Conservation (phyloP, 2,113 vertebrate genomes). For the Paedocypris sp. region DNA sequence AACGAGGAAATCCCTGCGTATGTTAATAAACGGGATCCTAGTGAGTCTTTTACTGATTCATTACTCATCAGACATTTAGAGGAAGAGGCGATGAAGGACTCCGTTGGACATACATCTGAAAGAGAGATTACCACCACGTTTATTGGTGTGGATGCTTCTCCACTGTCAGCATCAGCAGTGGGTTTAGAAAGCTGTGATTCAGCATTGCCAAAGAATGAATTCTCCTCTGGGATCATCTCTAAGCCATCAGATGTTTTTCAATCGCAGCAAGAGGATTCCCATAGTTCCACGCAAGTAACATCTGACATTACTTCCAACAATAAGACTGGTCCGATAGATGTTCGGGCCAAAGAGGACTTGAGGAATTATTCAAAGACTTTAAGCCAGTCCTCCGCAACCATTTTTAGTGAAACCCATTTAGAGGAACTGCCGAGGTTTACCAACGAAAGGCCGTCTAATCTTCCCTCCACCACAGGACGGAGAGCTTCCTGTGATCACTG, state of each 20-base stretch:
- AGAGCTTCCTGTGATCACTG: conserved; percentile 16
- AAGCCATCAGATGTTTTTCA: neutral
- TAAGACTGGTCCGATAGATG: neutral
- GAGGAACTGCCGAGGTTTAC: conserved; percentile 46
- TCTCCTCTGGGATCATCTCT: neutral
- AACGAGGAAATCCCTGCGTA: neutral
- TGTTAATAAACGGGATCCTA: neutral
- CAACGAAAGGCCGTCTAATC: conserved; percentile 41
- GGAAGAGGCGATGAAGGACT: neutral
- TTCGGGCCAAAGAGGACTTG: neutral
- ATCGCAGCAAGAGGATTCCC: neutral
- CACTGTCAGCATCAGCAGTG: neutral
- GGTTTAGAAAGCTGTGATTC: neutral
- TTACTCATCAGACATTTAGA: neutral
- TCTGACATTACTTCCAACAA: neutral
- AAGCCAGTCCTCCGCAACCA: neutral
- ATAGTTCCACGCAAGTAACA: neutral
- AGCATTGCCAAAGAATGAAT: too few species aligned
- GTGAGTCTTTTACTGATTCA: conserved; percentile 3
- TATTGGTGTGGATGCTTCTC: neutral
- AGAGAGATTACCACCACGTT: neutral
- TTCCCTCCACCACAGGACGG: conserved; percentile 10
- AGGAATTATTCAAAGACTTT: neutral
- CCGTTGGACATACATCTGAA: neutral
- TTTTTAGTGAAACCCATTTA: neutral